phyloP scores from a whole-genome alignment of 2,113 vertebrate species.

The Chamaea fasciata region DNA sequence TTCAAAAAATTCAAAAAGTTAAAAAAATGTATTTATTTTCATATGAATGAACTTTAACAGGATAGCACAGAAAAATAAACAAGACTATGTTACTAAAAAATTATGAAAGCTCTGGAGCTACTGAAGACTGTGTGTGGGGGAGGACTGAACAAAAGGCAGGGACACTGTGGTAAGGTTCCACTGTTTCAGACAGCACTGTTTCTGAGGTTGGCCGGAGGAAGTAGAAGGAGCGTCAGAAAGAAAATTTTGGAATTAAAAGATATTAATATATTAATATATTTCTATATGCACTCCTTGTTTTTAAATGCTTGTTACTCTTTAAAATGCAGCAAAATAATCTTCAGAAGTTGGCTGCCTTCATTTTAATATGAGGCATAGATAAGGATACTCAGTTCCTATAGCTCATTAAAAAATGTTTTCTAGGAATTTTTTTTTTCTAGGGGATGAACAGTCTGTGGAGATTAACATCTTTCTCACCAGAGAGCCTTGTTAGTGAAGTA shows the following conservation, averaged over 20 bases:
- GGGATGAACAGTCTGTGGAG: constrained; percentile 4
- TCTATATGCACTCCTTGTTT: not conserved
- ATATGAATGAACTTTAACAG: not conserved
- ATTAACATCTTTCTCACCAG: constrained; percentile 50
- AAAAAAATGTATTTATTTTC: not conserved
- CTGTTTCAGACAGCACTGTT: not conserved
- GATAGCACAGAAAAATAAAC: not conserved
- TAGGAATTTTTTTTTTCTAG: not conserved
- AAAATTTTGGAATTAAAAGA: not conserved
- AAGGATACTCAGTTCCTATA: not conserved
- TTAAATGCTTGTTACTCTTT: not conserved
- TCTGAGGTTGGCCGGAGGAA: not conserved
- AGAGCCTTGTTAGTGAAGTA: constrained; percentile 39
- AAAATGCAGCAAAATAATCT: not conserved
- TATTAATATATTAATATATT: not conserved
- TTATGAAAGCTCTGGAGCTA: not conserved
- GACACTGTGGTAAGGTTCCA: not conserved
- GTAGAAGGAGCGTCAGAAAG: not conserved
- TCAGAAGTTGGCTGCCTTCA: not conserved
- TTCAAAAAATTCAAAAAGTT: not conserved
- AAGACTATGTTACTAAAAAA: not conserved
- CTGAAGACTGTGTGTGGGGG: not conserved
- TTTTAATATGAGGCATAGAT: constrained; percentile 31
- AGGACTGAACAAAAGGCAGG: not conserved
- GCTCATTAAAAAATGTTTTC: constrained; percentile 56